A percentile compares a stretch with the other conserved stretches of the same genome.
Conservation (phyloP, 2,797 vertebrate genomes). For the Fratercula arctica region DNA sequence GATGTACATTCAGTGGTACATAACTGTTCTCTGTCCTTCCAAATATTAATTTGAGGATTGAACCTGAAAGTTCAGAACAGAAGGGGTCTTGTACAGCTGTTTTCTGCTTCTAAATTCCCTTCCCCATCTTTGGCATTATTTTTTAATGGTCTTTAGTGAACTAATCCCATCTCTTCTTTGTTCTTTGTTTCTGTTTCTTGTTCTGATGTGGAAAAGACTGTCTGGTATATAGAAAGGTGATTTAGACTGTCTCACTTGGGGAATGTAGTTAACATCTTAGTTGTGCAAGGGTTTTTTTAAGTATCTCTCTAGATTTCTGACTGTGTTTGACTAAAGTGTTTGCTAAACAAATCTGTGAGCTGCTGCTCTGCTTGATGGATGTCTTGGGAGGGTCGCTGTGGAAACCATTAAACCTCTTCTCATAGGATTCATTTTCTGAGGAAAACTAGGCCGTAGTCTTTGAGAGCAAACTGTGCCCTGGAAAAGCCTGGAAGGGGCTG, state of each 20-base stretch:
- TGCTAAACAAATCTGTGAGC: constrained; percentile 40
- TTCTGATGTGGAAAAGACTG: neutral
- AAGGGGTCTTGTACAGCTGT: neutral
- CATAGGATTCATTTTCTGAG: constrained; percentile 55
- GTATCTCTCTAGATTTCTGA: neutral
- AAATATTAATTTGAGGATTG: neutral
- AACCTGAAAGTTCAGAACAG: neutral
- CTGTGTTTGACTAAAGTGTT: neutral
- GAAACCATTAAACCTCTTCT: constrained; percentile 66
- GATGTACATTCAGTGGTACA: neutral
- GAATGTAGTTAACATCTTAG: neutral
- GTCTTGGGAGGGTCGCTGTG: constrained; percentile 64
- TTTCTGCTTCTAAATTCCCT: neutral
- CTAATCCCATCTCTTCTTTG: neutral
- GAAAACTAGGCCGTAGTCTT: constrained; percentile 71
- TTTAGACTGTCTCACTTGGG: neutral
- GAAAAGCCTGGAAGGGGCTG: constrained; percentile 22
- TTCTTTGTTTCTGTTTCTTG: neutral
- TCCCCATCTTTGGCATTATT: neutral
- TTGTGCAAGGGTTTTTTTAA: neutral
- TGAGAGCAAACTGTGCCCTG: constrained; percentile 33
- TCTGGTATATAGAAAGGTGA: neutral
- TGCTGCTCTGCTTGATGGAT: constrained; percentile 44
- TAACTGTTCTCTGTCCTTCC: neutral
- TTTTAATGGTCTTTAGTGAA: neutral